phyloP scores from a whole-genome alignment of 2,797 vertebrate genomes.

The Hydrophis major region DNA sequence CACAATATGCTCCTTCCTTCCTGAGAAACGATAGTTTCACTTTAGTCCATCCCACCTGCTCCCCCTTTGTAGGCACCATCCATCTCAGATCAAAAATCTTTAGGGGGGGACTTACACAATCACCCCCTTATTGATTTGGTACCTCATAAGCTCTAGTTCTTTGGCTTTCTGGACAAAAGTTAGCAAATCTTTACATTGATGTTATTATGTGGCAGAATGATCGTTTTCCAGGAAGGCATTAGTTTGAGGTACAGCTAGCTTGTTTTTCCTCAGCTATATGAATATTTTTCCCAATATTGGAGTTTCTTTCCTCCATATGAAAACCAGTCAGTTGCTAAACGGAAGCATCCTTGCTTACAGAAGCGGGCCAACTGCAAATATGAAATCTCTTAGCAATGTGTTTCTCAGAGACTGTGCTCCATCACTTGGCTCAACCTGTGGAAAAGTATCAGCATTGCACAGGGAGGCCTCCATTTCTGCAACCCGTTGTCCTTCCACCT shows the following conservation, averaged over 20 bases:
- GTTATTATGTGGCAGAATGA: neutral
- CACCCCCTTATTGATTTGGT: neutral
- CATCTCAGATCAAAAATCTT: neutral
- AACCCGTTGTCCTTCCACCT: neutral
- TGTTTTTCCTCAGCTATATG: neutral
- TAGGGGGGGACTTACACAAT: neutral
- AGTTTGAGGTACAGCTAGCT: neutral
- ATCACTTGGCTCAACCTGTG: constrained; percentile 6
- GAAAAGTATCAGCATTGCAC: neutral
- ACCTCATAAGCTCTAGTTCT: accelerated
- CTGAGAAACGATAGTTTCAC: too few species aligned
- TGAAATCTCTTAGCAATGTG: neutral
- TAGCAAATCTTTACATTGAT: neutral
- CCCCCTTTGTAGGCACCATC: too few species aligned
- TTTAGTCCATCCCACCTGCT: too few species aligned
- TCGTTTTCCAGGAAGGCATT: neutral
- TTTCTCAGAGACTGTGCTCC: neutral
- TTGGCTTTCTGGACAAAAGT: neutral
- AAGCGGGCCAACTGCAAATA: neutral
- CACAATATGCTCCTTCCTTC: too few species aligned
- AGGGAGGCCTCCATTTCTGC: neutral
- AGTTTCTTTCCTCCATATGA: neutral
- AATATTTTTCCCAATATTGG: too few species aligned
- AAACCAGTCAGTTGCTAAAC: neutral
- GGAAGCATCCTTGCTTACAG: neutral